phyloP scores from a whole-genome alignment of 2,113 vertebrate species.

The Brachypteracias leptosomus region DNA sequence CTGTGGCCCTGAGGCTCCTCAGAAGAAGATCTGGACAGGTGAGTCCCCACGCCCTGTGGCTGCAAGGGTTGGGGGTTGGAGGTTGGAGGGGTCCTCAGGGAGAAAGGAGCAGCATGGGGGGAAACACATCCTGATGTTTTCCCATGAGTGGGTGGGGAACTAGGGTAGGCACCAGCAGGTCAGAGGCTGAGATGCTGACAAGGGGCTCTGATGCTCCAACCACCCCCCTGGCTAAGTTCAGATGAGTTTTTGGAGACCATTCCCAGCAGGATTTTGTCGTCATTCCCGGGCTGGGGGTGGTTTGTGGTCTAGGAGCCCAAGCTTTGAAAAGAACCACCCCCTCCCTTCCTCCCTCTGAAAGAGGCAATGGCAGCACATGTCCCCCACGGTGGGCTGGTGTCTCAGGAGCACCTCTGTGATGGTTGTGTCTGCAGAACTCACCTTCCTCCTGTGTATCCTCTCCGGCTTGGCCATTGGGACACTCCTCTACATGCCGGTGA shows the following conservation, averaged over 20 bases:
- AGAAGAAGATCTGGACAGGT: not conserved
- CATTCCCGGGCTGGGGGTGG: not conserved
- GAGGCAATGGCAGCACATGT: not conserved
- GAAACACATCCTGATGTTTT: not conserved
- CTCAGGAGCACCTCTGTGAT: not conserved
- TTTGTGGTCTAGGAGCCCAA: not conserved
- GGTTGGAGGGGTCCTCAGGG: not conserved
- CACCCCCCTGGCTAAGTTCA: not conserved
- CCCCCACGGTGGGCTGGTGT: rapidly evolving
- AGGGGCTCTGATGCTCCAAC: not conserved
- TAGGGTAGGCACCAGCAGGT: not conserved
- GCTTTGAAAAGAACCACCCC: not conserved
- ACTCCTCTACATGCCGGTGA: not conserved
- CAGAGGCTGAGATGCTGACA: not conserved
- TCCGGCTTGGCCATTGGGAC: not conserved
- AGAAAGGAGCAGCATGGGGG: not conserved
- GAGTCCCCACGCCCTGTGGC: not conserved
- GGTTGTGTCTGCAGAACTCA: not conserved
- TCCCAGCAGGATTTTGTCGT: not conserved
- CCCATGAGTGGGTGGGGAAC: not conserved
- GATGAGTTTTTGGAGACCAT: not conserved
- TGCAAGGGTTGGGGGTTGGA: not conserved
- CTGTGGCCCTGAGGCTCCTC: not conserved
- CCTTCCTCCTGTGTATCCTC: not conserved
- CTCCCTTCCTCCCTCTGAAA: rapidly evolving